Evolutionary conservation across 2,113 vertebrate genomes (phyloP).

Genomic region (Dipodomys stephensi): DNA sequence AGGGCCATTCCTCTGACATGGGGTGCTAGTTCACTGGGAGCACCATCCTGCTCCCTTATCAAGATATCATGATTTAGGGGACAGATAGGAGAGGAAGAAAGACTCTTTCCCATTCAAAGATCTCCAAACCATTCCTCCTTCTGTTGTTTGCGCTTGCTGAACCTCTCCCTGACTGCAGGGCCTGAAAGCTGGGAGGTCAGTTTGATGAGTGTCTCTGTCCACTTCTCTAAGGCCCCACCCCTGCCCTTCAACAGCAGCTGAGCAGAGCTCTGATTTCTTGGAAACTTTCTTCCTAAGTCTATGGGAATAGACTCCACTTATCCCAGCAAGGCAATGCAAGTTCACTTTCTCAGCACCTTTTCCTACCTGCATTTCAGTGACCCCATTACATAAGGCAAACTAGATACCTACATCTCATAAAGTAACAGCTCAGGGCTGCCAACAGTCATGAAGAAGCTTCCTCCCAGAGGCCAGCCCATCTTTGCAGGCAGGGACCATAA

Average conservation of each 20-base stretch:
- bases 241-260: not conserved
- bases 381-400: slow-evolving; percentile 35
- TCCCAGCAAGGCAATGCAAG: slow-evolving; percentile 34
- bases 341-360: slow-evolving; percentile 49
- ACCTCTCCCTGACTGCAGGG: not conserved
- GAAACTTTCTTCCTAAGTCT: not conserved
- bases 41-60: slow-evolving; percentile 5
- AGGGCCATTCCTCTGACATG: not conserved
- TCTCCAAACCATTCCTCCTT: not conserved
- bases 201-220: not conserved
- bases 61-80: not conserved
- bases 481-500: not conserved
- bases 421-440: not conserved
- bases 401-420: not conserved
- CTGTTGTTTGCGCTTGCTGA: not conserved
- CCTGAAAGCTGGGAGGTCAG: not conserved
- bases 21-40: not conserved
- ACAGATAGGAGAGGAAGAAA: not conserved
- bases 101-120: not conserved
- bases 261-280: not conserved
- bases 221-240: too few species aligned
- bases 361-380: slow-evolving; percentile 25
- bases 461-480: slow-evolving; percentile 1
- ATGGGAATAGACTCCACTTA: not conserved
- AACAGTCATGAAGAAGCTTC: not conserved